Evolutionary conservation across 2,113 vertebrate species (phyloP), one percentile per base, ranked within the genome.

Genomic region (Nestor notabilis): DNA sequence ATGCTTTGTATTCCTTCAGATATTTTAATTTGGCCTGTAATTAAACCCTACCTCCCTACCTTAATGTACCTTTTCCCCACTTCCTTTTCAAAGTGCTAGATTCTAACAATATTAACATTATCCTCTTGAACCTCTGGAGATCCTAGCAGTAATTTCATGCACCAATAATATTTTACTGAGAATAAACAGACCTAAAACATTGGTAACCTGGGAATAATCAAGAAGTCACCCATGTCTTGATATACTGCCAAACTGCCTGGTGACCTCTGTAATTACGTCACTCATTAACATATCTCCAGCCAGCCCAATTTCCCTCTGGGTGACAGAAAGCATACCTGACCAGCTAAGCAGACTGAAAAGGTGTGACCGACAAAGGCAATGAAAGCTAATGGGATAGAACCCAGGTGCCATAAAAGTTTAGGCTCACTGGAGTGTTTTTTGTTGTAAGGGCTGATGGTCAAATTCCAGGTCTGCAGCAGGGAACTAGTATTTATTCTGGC

Each of bases 41-140:
- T 94, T 93, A 97, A 27, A 39, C 70, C 13, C 16, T 82, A 41
- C 46, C 44, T 79, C 39, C 46, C n/a, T 78, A 60, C 4, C 50
- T 93, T 79, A 52, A 50, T 33, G 29, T n/a, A 37, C 58, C 12
- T 93, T 93, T 94, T 55, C 44, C 39, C 77, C 87, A 69, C 46
- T 94, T 89, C 70, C 47, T 94, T 89, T 94, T 41, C 78, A n/a
- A 68, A 70, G 33, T 68, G 66, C 2, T 4, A 86, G 70, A 86
- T 81, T 70, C 78, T 83, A 95, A 97, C 77, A 97, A 96, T 96
- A 93, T 72, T 78, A 89, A 63, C 93, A 69, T 95, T 95, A 52
- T 97, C 58, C 61, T 80, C 18, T 37, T 49, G 72, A 87, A 93
- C 71, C 80, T 96, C 95, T 76, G 47, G 72, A 95, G 89, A 90